Conservation (phyloP, 1,140 invertebrate species). For the Colletes latitarsis region DNA sequence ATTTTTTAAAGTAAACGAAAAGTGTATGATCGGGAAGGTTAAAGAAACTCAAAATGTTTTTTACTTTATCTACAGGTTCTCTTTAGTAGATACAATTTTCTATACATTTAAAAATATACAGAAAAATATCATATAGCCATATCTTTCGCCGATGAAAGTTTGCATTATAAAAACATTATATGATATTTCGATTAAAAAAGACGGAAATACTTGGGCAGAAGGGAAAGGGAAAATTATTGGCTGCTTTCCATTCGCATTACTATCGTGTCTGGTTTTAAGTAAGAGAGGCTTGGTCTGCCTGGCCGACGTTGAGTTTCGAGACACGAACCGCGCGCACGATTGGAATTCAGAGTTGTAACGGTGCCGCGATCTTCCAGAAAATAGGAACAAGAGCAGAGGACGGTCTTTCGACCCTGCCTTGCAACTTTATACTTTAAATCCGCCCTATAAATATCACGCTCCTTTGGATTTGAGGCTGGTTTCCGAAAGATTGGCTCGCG, state of each 20-base stretch:
- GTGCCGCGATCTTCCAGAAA: constrained; percentile 72
- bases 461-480: constrained; percentile 80
- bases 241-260: constrained; percentile 19
- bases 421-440: constrained; percentile 82
- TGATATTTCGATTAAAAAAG: too few relatives aligned
- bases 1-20: too few relatives aligned
- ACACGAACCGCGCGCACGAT: constrained; percentile 46
- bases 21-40: too few relatives aligned
- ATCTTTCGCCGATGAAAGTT: too few relatives aligned
- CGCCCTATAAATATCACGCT: constrained; percentile 81
- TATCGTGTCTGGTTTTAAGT: constrained; percentile 27
- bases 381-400: constrained; percentile 72
- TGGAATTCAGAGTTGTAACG: constrained; percentile 53
- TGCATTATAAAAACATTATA: too few relatives aligned
- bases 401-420: constrained; percentile 54
- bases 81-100: too few relatives aligned
- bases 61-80: too few relatives aligned
- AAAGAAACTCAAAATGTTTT: too few relatives aligned
- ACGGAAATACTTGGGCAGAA: background rate
- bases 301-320: constrained; percentile 45
- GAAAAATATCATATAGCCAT: too few relatives aligned
- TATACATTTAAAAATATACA: too few relatives aligned
- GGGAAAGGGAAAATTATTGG: background rate
- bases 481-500: constrained; percentile 82
- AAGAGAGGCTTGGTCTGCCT: background rate